phyloP scores from a whole-genome alignment of 1,140 invertebrate genomes.

The Drosophila sproati region DNA sequence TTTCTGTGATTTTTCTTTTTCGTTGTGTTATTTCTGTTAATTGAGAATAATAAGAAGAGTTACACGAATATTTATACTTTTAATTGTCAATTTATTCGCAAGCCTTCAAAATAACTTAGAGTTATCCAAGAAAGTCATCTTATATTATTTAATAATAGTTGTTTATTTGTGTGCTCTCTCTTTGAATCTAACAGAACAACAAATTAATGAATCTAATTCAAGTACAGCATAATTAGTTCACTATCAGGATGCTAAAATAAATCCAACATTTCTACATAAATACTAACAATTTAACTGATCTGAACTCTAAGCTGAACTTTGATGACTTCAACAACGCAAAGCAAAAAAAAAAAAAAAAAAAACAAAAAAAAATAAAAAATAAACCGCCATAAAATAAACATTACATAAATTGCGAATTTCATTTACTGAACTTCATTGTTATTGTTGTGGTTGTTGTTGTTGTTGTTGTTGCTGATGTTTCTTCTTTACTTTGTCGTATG shows the following conservation, averaged over 20 bases:
- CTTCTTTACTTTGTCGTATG: constrained; percentile 45
- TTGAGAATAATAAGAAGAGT: no score
- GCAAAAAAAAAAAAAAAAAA: neutral
- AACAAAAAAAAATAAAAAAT: constrained; percentile 17
- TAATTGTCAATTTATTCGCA: no score
- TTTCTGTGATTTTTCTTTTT: no score
- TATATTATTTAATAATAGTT: no score
- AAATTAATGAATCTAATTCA: neutral
- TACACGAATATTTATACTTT: no score
- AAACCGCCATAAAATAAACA: constrained; percentile 51
- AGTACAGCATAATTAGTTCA: neutral
- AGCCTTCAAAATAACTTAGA: no score
- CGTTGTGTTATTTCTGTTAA: no score
- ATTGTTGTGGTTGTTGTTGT: constrained; percentile 20
- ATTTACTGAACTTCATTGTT: constrained; percentile 50
- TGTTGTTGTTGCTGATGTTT: constrained; percentile 12
- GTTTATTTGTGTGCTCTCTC: no score
- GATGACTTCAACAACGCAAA: neutral
- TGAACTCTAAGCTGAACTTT: constrained; percentile 33
- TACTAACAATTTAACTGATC: constrained; percentile 1
- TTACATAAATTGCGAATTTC: constrained; percentile 80
- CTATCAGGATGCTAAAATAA: neutral
- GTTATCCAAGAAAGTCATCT: no score
- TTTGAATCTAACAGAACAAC: no score
- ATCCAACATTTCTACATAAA: neutral